These are phyloP conservation scores for Netelia melanura DNA, from an alignment of 2,888 invertebrate genomes.

Conservation along the genomic window DNA sequence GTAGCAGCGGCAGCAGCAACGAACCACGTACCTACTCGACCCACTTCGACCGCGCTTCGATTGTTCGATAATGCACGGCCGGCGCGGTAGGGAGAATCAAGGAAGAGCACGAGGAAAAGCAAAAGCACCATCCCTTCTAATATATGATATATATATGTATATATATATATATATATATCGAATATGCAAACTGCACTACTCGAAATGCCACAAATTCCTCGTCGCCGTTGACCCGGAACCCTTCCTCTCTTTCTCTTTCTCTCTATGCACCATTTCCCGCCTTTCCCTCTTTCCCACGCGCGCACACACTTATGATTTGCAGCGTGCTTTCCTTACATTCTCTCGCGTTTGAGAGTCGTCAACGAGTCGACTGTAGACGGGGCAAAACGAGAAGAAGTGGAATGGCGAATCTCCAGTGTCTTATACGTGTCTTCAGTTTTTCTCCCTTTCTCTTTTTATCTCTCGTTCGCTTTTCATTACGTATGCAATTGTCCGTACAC, in stretches of 20 bases:
- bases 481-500: conserved; percentile 35
- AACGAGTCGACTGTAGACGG: background rate
- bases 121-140: too few relatives aligned
- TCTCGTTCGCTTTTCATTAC: conserved; percentile 57
- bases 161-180: background rate
- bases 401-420: background rate
- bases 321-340: conserved; percentile 7
- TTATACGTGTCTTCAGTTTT: too few relatives aligned
- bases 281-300: conserved; percentile 47
- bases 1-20: conserved; percentile 40
- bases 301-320: background rate
- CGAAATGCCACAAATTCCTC: conserved; percentile 55
- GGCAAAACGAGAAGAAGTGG: conserved; percentile 15
- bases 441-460: background rate
- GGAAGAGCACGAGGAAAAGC: conserved; percentile 1
- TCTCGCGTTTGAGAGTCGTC: conserved; percentile 28
- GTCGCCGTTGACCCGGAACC: conserved; percentile 59
- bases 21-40: conserved; percentile 66
- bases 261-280: conserved; percentile 29
- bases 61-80: conserved; percentile 71
- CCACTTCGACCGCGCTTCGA: conserved; percentile 70
- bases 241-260: conserved; percentile 27
- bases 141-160: too few relatives aligned
- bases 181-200: conserved; percentile 46
- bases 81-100: conserved; percentile 39